Conservation (phyloP, 2,888 invertebrate genomes). For the Pandemis cinnamomeana region DNA sequence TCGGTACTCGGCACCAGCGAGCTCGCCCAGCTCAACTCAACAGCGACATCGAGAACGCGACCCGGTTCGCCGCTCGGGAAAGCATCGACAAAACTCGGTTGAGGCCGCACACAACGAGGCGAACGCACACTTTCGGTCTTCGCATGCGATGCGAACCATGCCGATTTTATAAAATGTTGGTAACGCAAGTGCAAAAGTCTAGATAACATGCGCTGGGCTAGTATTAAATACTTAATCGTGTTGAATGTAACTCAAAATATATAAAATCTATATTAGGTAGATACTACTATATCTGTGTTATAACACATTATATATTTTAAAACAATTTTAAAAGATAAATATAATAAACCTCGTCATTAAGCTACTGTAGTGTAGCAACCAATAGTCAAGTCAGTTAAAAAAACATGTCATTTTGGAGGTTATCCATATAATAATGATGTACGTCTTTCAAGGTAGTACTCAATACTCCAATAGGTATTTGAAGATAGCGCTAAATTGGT, state of each 20-base stretch:
- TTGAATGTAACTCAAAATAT: neutral
- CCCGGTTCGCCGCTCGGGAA: constrained; percentile 83
- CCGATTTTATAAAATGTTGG: constrained; percentile 55
- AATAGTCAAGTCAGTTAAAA: neutral
- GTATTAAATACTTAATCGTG: neutral
- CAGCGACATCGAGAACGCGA: constrained; percentile 81
- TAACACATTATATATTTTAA: neutral
- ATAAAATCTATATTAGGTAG: neutral
- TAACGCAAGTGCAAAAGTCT: constrained; percentile 8
- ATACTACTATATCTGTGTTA: neutral
- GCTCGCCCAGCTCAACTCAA: constrained; percentile 44
- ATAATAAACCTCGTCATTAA: neutral
- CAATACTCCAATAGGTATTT: constrained; percentile 46
- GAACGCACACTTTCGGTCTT: constrained; percentile 77
- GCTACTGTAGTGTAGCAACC: neutral
- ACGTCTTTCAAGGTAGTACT: constrained; percentile 58
- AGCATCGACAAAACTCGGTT: constrained; percentile 84
- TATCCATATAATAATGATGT: constrained; percentile 50
- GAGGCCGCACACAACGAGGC: constrained; percentile 77
- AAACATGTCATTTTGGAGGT: constrained; percentile 9
- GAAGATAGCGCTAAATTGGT: constrained; percentile 61
- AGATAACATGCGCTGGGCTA: neutral
- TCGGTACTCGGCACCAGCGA: constrained; percentile 42
- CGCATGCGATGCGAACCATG: constrained; percentile 66
- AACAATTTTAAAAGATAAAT: neutral